Base-by-base conservation (phyloP, 2,113 vertebrate species). In the Trachemys scripta region DNA sequence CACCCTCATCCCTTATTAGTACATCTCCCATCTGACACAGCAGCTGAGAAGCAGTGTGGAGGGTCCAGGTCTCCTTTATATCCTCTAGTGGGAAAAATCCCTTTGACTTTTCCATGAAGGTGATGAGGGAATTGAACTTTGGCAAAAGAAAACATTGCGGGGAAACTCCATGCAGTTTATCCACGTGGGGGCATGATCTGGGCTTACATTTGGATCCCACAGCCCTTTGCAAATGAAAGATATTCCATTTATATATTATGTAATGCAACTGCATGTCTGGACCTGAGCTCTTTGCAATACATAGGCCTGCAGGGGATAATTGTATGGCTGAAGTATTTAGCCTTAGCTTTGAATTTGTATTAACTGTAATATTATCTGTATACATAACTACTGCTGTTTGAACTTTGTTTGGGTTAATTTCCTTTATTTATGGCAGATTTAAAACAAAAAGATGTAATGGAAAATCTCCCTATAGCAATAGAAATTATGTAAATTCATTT, bases 261-360 rank as follows among this genome's bases (percentile, higher is more conserved):
- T 96, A 96, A 97, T 38, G 78, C 85, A 91, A 65, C 90, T 95
- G 93, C 89, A 29, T 84, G 89, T 95, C 83, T 94, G 93, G 83
- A 90, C 56, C 83, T 24, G 81, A 94, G 84, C 84, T 92, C 92
- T 85, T 82, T 87, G 89, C 81, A 57, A 88, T 95, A 95, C 94
- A 89, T 90, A 96, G 96, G 91, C 96, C 90, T 5, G 2, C 1
- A 1, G 95, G 53, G 75, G 93, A 87, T 93, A 95, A 95, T 96
- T 92, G 94, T 96, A 92, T 94, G 85, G 96, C 93, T 95, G 85
- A 97, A 91, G 82, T 96, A 86, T 57, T 53, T 88, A 95, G 75
- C 79, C 83, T 87, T 88, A 88, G 81, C 85, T 89, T 93, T 96
- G 93, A 75, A 83, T 97, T 90, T 88, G 51, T 1, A 1, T 62